phyloP scores from a whole-genome alignment of 2,113 vertebrate genomes.

The Gila orcuttii region DNA sequence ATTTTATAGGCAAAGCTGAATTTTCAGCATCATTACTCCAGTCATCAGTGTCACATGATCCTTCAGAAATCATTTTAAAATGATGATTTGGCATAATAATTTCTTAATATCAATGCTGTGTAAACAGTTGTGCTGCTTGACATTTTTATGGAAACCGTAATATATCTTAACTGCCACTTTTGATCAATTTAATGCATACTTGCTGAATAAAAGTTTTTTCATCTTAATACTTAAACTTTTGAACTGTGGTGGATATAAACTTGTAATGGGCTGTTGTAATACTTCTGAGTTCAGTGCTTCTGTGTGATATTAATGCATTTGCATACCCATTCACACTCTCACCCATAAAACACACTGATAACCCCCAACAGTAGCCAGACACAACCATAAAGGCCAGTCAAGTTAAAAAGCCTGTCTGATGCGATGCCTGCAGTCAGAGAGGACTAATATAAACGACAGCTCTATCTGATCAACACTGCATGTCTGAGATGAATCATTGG shows the following conservation, averaged over 20 bases:
- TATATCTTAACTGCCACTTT: not conserved
- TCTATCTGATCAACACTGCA: slow-evolving; percentile 39
- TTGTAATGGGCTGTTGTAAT: not conserved
- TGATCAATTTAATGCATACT: not conserved
- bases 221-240: not conserved
- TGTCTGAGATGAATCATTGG: slow-evolving; percentile 64
- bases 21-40: no score
- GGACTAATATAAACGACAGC: slow-evolving; percentile 46
- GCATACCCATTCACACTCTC: not conserved
- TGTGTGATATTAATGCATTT: not conserved
- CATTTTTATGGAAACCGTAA: not conserved
- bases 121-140: not conserved
- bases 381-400: slow-evolving; percentile 14
- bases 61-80: no score
- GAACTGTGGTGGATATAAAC: not conserved
- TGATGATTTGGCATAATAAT: not conserved
- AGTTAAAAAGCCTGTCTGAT: not conserved
- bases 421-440: not conserved
- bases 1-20: no score
- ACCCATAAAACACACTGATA: not conserved
- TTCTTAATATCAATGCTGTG: not conserved
- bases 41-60: no score
- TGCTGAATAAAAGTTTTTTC: not conserved
- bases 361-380: not conserved
- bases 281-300: not conserved